These are phyloP conservation scores for Mercenaria mercenaria DNA, from an alignment of 1,140 invertebrate species.

Conservation along the genomic window DNA sequence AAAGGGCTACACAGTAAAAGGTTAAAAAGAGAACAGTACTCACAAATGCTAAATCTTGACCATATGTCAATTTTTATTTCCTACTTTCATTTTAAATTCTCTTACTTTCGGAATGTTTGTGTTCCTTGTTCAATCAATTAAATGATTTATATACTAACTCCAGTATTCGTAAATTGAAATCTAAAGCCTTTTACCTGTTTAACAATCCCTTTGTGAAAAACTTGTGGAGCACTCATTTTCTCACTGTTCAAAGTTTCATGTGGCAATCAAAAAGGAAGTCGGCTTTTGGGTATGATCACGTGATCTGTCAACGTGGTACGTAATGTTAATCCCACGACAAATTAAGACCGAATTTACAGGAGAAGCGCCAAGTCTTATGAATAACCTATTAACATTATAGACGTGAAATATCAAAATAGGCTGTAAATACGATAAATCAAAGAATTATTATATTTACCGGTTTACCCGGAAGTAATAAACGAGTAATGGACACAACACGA, in stretches of 20 bases:
- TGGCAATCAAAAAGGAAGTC: slow-evolving; percentile 47
- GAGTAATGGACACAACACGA: too few relatives aligned
- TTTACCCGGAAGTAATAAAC: too few relatives aligned
- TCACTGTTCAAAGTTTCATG: slow-evolving; percentile 43
- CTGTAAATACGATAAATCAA: too few relatives aligned
- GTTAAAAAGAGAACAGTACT: too few relatives aligned
- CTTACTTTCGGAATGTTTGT: neutral
- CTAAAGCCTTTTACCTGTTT: slow-evolving; percentile 76
- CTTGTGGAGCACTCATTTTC: slow-evolving; percentile 73
- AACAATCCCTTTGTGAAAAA: slow-evolving; percentile 79
- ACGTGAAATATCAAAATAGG: too few relatives aligned
- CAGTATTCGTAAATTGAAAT: neutral
- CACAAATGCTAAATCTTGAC: too few relatives aligned
- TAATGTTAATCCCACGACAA: too few relatives aligned
- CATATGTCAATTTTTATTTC: neutral
- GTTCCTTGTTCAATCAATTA: neutral
- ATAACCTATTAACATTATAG: too few relatives aligned
- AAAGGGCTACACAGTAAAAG: too few relatives aligned
- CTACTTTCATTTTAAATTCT: slow-evolving; percentile 26
- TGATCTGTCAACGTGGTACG: slow-evolving; percentile 67
- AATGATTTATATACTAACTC: neutral
- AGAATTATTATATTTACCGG: too few relatives aligned
- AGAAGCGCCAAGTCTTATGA: too few relatives aligned
- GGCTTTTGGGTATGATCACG: slow-evolving; percentile 39
- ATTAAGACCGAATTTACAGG: too few relatives aligned